Percentiles rank a stretch among this genome's conserved stretches.
Conservation (phyloP, 2,888 invertebrate species). For the Psylliodes chrysocephalus region DNA sequence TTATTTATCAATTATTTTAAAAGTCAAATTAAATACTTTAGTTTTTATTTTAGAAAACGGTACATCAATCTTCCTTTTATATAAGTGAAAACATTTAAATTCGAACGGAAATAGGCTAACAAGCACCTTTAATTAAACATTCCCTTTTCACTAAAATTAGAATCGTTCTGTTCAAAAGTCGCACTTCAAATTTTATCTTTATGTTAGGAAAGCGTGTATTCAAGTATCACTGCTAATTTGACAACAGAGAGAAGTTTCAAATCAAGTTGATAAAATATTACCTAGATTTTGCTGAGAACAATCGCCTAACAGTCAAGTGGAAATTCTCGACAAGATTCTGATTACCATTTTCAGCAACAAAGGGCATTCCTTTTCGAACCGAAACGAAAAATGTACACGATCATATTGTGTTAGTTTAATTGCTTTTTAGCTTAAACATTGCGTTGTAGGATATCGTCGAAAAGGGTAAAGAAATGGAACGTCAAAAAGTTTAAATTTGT, state of each 20-base stretch:
- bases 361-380: constrained; percentile 15
- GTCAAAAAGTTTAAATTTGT: no score
- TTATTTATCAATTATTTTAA: no score
- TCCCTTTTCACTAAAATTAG: constrained; percentile 2
- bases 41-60: no score
- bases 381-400: neutral
- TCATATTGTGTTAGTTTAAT: constrained; percentile 1
- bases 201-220: constrained; percentile 1
- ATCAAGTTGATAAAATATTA: constrained; percentile 25
- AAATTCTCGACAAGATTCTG: constrained; percentile 26
- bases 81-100: constrained; percentile 1
- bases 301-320: constrained; percentile 25
- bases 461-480: no score
- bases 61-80: neutral
- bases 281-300: constrained; percentile 29
- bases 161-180: constrained; percentile 7
- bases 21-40: no score
- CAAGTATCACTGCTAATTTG: constrained; percentile 11
- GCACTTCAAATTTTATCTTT: constrained; percentile 9
- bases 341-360: constrained; percentile 26
- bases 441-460: no score
- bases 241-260: neutral
- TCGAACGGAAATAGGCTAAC: constrained; percentile 10
- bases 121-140: constrained; percentile 12
- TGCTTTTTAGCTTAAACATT: neutral